These are phyloP conservation scores for Zaprionus nigranus DNA, from an alignment of 1,140 invertebrate genomes.

Conservation along the genomic window DNA sequence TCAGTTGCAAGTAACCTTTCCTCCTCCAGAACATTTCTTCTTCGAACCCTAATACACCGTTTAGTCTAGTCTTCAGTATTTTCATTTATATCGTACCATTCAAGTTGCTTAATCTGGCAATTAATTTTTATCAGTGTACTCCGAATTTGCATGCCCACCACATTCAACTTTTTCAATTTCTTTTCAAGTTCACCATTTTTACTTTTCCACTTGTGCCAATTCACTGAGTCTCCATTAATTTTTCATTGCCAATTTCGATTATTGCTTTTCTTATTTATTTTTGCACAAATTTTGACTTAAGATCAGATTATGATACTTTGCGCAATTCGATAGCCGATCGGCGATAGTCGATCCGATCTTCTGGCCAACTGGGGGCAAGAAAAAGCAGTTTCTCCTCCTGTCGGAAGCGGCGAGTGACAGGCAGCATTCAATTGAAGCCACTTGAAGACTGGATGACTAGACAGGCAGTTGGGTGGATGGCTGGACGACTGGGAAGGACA, in stretches of 20 bases:
- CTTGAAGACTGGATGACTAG: not conserved
- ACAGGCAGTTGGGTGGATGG: not conserved
- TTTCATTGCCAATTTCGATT: slow-evolving; percentile 1
- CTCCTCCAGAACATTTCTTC: too few species aligned
- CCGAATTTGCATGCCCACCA: not conserved
- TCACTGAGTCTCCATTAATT: not conserved
- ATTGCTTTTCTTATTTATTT: slow-evolving; percentile 2
- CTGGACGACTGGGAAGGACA: not conserved
- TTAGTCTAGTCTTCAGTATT: too few species aligned
- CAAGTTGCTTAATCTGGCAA: too few species aligned
- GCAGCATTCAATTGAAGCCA: not conserved
- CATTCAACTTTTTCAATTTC: not conserved
- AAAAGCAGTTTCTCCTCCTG: slow-evolving; percentile 8
- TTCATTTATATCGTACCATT: too few species aligned
- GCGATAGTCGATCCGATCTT: not conserved
- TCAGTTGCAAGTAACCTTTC: too few species aligned
- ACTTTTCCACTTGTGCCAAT: not conserved
- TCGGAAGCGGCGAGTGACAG: slow-evolving; percentile 5
- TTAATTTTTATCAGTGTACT: not conserved
- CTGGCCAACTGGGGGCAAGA: not conserved
- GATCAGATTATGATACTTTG: not conserved
- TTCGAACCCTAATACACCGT: too few species aligned
- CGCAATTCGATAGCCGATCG: not conserved
- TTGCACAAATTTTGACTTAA: slow-evolving; percentile 8
- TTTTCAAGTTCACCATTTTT: not conserved